These are phyloP conservation scores for Alloscopus bannaensis DNA, from an alignment of 2,888 invertebrate species.

Conservation along the genomic window DNA sequence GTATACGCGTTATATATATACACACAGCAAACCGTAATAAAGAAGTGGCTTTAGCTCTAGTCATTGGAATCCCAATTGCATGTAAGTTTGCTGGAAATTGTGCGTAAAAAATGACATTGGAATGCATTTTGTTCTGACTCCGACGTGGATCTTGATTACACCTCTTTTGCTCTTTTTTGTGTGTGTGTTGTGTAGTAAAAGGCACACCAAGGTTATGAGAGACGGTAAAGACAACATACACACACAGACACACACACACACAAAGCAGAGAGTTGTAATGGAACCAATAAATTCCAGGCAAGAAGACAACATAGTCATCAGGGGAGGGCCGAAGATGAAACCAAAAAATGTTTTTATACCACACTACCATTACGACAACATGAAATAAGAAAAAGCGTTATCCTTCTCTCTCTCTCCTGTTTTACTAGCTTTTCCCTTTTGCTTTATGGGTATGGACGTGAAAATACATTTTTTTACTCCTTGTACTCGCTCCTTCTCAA, in stretches of 20 bases:
- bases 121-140: conserved; percentile 69
- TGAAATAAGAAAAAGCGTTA: conserved; percentile 2
- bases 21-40: conserved; percentile 36
- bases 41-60: conserved; percentile 44
- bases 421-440: conserved; percentile 38
- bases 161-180: conserved; percentile 43
- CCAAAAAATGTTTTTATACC: conserved; percentile 58
- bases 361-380: conserved; percentile 48
- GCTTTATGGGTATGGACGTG: background rate
- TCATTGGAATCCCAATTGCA: conserved; percentile 70
- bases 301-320: conserved; percentile 68
- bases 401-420: no score
- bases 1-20: no score
- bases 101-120: conserved; percentile 72
- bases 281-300: conserved; percentile 71
- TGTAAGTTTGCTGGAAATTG: conserved; percentile 71
- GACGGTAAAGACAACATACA: conserved; percentile 59
- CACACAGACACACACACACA: conserved; percentile 19
- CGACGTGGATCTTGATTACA: conserved; percentile 68
- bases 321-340: conserved; percentile 67
- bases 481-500: background rate
- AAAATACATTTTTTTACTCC: background rate
- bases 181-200: no score
- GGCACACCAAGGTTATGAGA: conserved; percentile 21
- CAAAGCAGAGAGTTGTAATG: conserved; percentile 54